Evolutionary conservation across 2,113 vertebrate genomes (phyloP).

Genomic region (Carassius carassius): DNA sequence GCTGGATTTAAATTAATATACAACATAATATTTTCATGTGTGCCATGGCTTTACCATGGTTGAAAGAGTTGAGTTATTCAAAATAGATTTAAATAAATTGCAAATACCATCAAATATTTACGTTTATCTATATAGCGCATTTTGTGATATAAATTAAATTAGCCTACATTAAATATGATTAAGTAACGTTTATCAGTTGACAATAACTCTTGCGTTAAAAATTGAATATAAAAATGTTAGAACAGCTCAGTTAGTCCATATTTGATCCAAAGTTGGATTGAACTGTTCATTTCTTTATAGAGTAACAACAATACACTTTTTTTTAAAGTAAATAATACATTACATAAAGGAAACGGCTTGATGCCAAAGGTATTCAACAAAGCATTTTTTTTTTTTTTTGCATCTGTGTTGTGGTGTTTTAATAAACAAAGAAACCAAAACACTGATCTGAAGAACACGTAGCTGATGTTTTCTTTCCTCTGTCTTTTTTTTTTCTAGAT

Average conservation of each 20-base stretch:
- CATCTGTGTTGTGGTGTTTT: background rate
- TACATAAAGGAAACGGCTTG: too few relatives aligned
- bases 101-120: background rate
- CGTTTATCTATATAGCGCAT: too few relatives aligned
- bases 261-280: too few relatives aligned
- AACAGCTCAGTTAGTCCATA: too few relatives aligned
- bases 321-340: too few relatives aligned
- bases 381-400: too few relatives aligned
- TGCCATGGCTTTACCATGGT: background rate
- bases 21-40: background rate
- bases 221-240: too few relatives aligned
- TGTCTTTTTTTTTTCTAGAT: slow-evolving; percentile 53
- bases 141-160: too few relatives aligned
- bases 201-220: background rate
- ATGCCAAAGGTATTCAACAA: background rate
- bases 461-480: background rate
- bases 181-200: background rate
- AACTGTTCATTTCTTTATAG: too few relatives aligned
- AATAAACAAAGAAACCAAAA: background rate
- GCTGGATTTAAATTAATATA: too few relatives aligned
- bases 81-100: background rate
- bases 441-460: background rate
- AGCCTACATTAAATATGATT: too few relatives aligned
- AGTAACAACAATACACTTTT: too few relatives aligned
- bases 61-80: background rate